Evolutionary conservation across 2,888 invertebrate genomes (phyloP).

Genomic region (Troides aeacus): DNA sequence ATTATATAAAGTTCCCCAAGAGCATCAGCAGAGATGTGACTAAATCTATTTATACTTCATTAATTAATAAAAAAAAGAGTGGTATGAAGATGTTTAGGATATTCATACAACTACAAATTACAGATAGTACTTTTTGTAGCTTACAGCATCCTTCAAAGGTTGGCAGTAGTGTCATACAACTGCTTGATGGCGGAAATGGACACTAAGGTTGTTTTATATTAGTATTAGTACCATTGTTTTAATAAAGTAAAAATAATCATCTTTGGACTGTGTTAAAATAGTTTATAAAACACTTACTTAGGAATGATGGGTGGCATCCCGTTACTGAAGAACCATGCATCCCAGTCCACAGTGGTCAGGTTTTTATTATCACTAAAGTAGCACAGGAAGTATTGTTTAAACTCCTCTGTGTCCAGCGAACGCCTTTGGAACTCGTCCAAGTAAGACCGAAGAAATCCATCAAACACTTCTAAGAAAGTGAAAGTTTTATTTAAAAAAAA

Average conservation of each 20-base stretch:
- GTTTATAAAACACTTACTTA: constrained; percentile 75
- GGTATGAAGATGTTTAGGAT: too few species aligned
- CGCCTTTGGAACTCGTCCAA: constrained; percentile 88
- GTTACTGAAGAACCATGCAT: constrained; percentile 87
- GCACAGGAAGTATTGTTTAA: constrained; percentile 85
- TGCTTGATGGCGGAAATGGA: too few species aligned
- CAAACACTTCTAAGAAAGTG: constrained; percentile 79
- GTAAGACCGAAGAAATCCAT: constrained; percentile 91
- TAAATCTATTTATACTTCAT: too few species aligned
- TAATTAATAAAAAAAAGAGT: too few species aligned
- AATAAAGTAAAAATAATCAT: neutral
- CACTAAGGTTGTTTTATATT: too few species aligned
- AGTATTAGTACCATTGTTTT: too few species aligned
- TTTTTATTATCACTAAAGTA: constrained; percentile 82
- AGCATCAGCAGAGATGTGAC: too few species aligned
- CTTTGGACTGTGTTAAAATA: neutral
- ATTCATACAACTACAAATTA: too few species aligned
- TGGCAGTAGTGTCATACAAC: too few species aligned
- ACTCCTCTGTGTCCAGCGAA: constrained; percentile 90
- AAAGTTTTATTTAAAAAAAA: constrained; percentile 3
- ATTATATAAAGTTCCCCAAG: too few species aligned
- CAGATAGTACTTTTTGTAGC: too few species aligned
- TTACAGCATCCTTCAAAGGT: too few species aligned
- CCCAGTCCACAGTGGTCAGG: constrained; percentile 88
- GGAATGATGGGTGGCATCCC: constrained; percentile 96